Evolutionary conservation across 2,888 invertebrate genomes (phyloP), one percentile per base, ranked within the genome.

Genomic region (Palloptera scutellata): DNA sequence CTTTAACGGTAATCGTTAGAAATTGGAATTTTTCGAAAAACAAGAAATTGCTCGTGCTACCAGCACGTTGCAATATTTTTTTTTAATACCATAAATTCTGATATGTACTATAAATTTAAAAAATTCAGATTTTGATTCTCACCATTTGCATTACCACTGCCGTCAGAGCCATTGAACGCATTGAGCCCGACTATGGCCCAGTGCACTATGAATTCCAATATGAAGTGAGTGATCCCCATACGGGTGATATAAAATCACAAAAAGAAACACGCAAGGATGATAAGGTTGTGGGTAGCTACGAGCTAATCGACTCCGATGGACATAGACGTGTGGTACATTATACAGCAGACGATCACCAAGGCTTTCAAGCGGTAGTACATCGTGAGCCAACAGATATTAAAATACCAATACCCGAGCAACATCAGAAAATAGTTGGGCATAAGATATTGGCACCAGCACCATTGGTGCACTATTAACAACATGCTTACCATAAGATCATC

Each of bases 321-420:
- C 84, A 84, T 73, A 84, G 83, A 64, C 85, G 88, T 69, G 82
- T 84, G 48, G 88, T 88, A n/a, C 85, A 87, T 20, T 88, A 88
- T 79, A 84, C 84, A 65, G 86, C 88, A 40, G 87, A 87, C 75
- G 81, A 85, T n/a, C 85, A 86, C 73, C 85, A 80, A 69, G 88
- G 88, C 66, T 88, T 88, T 81, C 86, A 87, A 75, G 88, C 88
- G 4, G 77, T 87, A 51, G 88, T 88, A 1, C 84, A 83, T 68
- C 86, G 86, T 51, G 86, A 87, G 74, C 86, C 86, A n/a, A 84
- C 85, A 2, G 73, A 80, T 62, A 81, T 81, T 52, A 82, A 82
- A 70, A 81, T 84, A n/a, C 79, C 78, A n/a, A 54, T 75, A 59
- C 83, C 83, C 0, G 77, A 78, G 57, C 77, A 73, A 0, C 73